Evolutionary conservation across 2,797 vertebrate genomes (phyloP), one percentile per base, ranked within the genome.

Genomic region (Botia almorhae): DNA sequence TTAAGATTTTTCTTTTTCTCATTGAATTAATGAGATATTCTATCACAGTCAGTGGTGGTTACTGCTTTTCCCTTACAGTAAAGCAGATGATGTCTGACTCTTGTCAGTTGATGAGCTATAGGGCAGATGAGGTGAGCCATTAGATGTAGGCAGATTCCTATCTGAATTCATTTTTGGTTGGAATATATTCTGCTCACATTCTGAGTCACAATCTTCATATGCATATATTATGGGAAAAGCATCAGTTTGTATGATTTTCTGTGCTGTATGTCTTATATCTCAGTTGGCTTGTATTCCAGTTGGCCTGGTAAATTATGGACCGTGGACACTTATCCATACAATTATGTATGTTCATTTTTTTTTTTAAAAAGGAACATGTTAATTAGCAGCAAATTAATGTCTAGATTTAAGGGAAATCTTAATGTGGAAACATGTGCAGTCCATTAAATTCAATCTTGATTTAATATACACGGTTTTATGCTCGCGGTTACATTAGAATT

Each of bases 51-150:
- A 43, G 48, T n/a, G 58, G 33, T 29, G 43, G 12, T 56, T 50
- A 26, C 39, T n/a, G 21, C 14, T 17, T 60, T 60, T 77, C 17
- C 19, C 16, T 74, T 70, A 56, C 55, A 63, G 33, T 65, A 6
- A 36, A 16, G 26, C 23, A 26, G n/a, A 68, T 69, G 11, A 3
- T 13, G 53, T 48, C 21, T 69, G 69, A 78, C 50, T 33, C 10
- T 48, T 48, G 29, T 70, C 21, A 76, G 61, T 58, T 61, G 33
- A 73, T 58, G 50, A 56, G 23, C 39, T 63, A 71, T 48, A 26
- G 21, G 48, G 29, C 73, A 46, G 48, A 7, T 55, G 63, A 76
- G 74, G 50, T 68, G 74, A 67, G 48, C 48, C 48, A 63, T 63
- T n/a, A 61, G 50, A 61, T 72, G n/a, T 50, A 55, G 55, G 43